A percentile compares a stretch with the other conserved stretches of the same genome.
These are phyloP conservation scores for Indicator indicator DNA, from an alignment of 2,113 vertebrate genomes.

Conservation along the genomic window DNA sequence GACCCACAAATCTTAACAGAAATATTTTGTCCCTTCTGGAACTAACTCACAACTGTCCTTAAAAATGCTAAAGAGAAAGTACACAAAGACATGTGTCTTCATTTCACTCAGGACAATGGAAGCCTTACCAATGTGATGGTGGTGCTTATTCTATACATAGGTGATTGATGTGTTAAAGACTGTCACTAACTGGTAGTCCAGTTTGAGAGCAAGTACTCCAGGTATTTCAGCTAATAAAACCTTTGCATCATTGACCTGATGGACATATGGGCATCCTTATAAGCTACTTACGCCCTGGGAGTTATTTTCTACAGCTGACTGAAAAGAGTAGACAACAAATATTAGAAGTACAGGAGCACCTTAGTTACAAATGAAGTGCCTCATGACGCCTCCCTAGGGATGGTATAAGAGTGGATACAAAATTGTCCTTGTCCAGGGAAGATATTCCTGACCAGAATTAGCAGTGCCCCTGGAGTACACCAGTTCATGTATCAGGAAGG, in stretches of 20 bases:
- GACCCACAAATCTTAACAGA: background rate
- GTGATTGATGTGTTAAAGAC: background rate
- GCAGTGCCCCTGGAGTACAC: background rate
- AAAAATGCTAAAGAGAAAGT: background rate
- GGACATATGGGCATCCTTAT: rapidly evolving
- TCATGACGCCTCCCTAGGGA: background rate
- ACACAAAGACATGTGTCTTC: background rate
- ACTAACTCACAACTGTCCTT: background rate
- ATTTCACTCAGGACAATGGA: background rate
- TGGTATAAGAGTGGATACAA: background rate
- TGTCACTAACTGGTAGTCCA: background rate
- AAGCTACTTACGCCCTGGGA: background rate
- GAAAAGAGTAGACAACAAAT: background rate
- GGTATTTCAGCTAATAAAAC: conserved; percentile 4
- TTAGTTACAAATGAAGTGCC: background rate
- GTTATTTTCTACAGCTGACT: background rate
- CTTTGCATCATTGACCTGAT: background rate
- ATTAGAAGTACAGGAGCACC: background rate
- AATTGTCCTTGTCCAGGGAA: background rate
- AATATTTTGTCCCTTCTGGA: background rate
- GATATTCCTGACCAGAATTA: background rate
- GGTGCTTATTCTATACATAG: background rate
- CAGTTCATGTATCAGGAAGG: background rate
- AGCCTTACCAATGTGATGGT: background rate
- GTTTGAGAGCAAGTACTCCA: background rate